Percentiles rank a stretch among this genome's conserved stretches.
Conservation (phyloP, 2,113 vertebrate species). For the Chitala chitala region DNA sequence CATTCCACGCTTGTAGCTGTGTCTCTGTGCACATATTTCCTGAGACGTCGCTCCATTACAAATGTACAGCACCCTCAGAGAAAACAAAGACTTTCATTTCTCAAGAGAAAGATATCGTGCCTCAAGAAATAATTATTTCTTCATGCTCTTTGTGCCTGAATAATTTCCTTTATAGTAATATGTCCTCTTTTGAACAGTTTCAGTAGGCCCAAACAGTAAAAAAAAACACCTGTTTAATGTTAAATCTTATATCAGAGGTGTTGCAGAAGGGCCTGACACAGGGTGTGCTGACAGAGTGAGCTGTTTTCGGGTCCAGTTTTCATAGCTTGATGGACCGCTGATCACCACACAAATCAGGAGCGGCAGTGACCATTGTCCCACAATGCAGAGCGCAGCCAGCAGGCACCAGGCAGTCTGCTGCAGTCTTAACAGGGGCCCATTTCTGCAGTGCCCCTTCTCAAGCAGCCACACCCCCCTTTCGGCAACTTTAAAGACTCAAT, state of each 20-base stretch:
- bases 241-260: background rate
- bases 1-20: background rate
- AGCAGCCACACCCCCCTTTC: no score
- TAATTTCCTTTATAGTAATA: background rate
- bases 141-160: background rate
- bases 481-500: no score
- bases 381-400: no score
- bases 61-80: no score
- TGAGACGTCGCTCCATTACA: background rate
- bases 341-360: background rate
- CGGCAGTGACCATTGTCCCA: no score
- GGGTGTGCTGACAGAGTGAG: no score
- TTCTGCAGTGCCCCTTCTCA: no score
- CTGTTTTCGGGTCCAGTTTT: conserved; percentile 16
- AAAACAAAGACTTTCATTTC: background rate
- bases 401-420: no score
- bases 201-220: background rate
- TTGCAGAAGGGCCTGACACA: background rate
- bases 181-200: background rate
- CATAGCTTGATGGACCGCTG: conserved; percentile 19
- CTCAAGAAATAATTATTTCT: background rate
- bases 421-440: no score
- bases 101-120: background rate
- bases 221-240: background rate
- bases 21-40: background rate